Evolutionary conservation across 2,113 vertebrate genomes (phyloP), one percentile per base, ranked within the genome.

Genomic region (Heteronetta atricapilla): DNA sequence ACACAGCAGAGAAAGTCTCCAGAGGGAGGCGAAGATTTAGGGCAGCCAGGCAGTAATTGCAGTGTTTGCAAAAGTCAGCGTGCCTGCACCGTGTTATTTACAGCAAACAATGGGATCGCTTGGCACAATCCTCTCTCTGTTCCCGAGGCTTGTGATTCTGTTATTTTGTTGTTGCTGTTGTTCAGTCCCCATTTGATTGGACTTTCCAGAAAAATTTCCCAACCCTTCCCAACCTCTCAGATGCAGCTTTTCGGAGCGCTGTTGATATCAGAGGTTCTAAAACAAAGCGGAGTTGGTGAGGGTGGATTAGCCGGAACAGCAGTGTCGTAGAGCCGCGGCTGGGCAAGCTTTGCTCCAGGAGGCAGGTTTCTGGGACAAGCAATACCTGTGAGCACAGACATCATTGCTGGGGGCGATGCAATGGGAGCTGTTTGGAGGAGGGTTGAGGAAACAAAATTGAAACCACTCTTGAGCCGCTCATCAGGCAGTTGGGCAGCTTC

Each of bases 1-100:
- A 59, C 22, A 16, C 36, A 80, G 60, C 46, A 77, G 55, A 74
- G 59, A 53, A 82, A 77, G 34, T 29, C 89, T 93, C 85, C 59
- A 0, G 8, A 88, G 89, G 94, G 66, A 89, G 34, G 89, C 10
- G 38, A 77, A 93, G 89, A 93, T 89, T 88, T 75, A 86, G 86
- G 63, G 75, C 91, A 91, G 76, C 8, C 85, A 75, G 70, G 12
- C 76, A 55, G 60, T 78, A 95, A 95, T 34, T 91, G 91, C 91
- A 81, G 79, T 6, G 1, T 46, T 63, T 93, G 85, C 89, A 91
- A 53, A 94, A 95, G 89, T 38, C 85, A 15, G n/a, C 2, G 33
- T 73, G 85, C 59, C 31, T 15, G 67, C 67, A 25, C 48, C 3
- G 10, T 29, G 0, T 58, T 82, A 82, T 81, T 94, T 66, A 73